These are phyloP conservation scores for Saimiri boliviensis DNA, from an alignment of 2,113 vertebrate species.

Conservation along the genomic window DNA sequence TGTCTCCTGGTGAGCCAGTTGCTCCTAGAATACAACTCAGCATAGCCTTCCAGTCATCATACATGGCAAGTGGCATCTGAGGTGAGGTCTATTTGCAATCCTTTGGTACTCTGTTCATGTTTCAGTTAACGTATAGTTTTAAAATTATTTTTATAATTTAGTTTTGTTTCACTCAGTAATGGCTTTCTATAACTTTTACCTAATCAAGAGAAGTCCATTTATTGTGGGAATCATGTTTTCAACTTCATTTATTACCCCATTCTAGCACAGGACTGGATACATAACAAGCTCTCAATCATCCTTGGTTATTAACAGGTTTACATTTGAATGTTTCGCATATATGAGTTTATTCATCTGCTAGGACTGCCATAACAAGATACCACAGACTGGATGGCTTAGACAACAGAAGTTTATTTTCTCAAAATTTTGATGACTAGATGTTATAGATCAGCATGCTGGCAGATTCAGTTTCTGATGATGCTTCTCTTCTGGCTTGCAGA, in stretches of 20 bases:
- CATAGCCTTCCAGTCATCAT: not conserved
- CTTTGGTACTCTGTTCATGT: not conserved
- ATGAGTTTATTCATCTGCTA: not conserved
- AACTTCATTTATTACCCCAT: not conserved
- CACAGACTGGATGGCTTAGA: not conserved
- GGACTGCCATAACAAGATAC: not conserved
- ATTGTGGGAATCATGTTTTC: not conserved
- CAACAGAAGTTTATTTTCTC: not conserved
- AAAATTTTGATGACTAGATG: not conserved
- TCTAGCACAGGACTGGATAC: not conserved
- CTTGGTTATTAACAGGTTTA: not conserved
- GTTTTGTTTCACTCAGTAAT: not conserved
- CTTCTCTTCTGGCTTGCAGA: not conserved
- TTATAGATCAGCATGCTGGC: not conserved
- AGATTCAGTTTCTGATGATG: not conserved
- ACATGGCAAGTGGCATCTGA: not conserved
- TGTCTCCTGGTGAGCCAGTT: not conserved
- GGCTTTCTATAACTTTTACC: not conserved
- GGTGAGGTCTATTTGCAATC: not conserved
- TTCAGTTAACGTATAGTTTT: not conserved
- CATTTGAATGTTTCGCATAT: not conserved
- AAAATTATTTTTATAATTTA: slow-evolving; percentile 5
- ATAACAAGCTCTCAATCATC: not conserved
- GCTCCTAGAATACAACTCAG: not conserved
- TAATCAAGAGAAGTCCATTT: not conserved